Base-by-base conservation (phyloP, 2,113 vertebrate species). In the Galbula dea region DNA sequence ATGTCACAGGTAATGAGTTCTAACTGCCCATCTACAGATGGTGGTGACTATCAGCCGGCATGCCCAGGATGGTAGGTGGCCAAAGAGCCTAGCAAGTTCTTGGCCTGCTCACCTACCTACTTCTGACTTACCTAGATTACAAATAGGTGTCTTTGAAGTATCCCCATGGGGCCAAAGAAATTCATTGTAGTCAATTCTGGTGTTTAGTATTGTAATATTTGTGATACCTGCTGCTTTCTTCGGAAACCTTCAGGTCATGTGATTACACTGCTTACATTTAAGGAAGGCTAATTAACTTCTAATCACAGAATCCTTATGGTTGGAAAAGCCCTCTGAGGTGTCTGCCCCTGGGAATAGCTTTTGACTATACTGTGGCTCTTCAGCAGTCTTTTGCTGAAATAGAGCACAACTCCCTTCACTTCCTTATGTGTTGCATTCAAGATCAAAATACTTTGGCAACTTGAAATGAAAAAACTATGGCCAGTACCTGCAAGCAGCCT, bases 1-100 rank as follows among this genome's bases (percentile, higher is more conserved):
- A 57, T 96, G 97, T 96, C 97, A 96, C 54, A 91, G 90, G 95
- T 97, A 98, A 98, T 98, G 97, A 97, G 97, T 96, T 96, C 86
- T 77, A 96, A 96, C 66, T 97, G 92, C 95, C 83, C 93, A 96
- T 96, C 90, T 96, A 88, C 93, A 92, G 82, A 96, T 93, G 59
- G 71, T 89, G 92, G 76, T 88, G 95, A 96, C 97, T 96, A 95
- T 96, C 97, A 96, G 93, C 63, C 94, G 92, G 68, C 24, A 15
- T 66, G 94, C 67, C 89, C 83, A 91, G 94, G 96, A 95, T 43
- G 95, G 93, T 96, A 97, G 90, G 96, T 95, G 94, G 93, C 26
- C 68, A 95, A 96, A 97, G 91, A 76, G 83, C 86, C 16, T 24
- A 89, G 94, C 18, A 86, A 91, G 86, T 95, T 96, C 95, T 95